phyloP scores from a whole-genome alignment of 2,888 invertebrate genomes.

The Torymus tubicola region DNA sequence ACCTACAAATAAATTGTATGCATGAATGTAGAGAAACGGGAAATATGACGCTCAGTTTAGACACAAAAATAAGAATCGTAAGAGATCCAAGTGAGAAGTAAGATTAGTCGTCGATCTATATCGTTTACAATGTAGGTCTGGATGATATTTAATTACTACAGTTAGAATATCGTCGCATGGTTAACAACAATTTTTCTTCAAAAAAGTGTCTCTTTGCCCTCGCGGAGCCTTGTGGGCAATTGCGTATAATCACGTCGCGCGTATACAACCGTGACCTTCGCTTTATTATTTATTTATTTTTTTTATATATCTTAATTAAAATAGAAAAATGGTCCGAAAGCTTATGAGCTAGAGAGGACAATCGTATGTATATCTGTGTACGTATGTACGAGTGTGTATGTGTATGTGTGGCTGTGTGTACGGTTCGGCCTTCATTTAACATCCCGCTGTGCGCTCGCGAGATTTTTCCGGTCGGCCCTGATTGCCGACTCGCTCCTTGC shows the following conservation, averaged over 20 bases:
- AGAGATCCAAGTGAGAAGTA: slow-evolving; percentile 23
- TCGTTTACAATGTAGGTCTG: slow-evolving; percentile 14
- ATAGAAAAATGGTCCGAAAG: slow-evolving; percentile 60
- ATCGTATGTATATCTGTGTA: not conserved
- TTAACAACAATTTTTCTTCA: slow-evolving; percentile 45
- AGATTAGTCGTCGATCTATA: slow-evolving; percentile 32
- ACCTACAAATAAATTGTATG: too few species aligned
- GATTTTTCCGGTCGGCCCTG: not conserved
- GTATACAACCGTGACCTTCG: slow-evolving; percentile 27
- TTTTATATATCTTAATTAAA: slow-evolving; percentile 45
- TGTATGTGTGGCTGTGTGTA: too few species aligned
- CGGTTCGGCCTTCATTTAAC: not conserved
- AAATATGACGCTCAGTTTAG: not conserved
- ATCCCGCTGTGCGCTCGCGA: not conserved
- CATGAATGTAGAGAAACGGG: too few species aligned
- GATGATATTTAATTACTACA: slow-evolving; percentile 40
- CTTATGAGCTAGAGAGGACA: slow-evolving; percentile 50
- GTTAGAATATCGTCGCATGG: slow-evolving; percentile 52
- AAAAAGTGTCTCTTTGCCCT: slow-evolving; percentile 29
- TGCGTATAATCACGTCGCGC: slow-evolving; percentile 36
- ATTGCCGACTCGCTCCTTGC: slow-evolving; percentile 36
- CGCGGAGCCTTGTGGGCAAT: not conserved
- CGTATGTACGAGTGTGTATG: too few species aligned
- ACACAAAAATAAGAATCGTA: not conserved
- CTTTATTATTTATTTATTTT: not conserved